A percentile compares a stretch with the other conserved stretches of the same genome.
phyloP scores from a whole-genome alignment of 2,797 vertebrate species.

The Anas acuta region DNA sequence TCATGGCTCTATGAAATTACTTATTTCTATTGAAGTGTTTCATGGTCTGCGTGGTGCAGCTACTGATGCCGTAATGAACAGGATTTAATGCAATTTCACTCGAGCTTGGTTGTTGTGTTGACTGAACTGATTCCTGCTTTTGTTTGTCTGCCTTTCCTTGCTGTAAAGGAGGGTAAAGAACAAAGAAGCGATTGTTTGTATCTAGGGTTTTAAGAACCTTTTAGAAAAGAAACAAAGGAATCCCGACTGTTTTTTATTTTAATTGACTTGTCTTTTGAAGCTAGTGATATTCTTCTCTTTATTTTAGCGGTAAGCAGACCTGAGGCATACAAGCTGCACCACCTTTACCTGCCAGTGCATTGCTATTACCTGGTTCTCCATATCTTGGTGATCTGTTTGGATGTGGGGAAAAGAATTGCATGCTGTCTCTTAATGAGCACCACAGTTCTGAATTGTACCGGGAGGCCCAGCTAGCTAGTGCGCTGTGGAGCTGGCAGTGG shows the following conservation, averaged over 20 bases:
- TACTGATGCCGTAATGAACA: conserved; percentile 9
- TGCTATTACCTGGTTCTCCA: background rate
- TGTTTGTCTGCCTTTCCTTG: background rate
- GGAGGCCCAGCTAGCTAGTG: background rate
- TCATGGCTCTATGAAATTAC: conserved; percentile 1
- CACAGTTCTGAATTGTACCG: background rate
- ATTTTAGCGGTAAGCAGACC: background rate
- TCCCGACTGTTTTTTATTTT: background rate
- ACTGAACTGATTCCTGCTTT: background rate
- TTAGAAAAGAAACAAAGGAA: background rate
- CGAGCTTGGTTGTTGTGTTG: conserved; percentile 24
- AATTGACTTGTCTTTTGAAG: background rate
- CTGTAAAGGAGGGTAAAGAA: background rate
- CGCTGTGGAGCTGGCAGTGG: background rate
- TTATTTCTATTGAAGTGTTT: conserved; percentile 3
- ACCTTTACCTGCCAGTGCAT: background rate
- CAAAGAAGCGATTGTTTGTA: background rate
- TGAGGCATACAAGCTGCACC: background rate
- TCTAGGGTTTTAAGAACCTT: background rate
- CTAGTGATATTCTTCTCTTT: background rate
- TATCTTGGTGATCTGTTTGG: background rate
- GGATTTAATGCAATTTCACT: conserved; percentile 34
- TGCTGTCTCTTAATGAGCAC: background rate
- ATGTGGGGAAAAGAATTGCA: background rate
- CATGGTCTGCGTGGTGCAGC: background rate